These are phyloP conservation scores for Bombus ignitus DNA, from an alignment of 1,140 invertebrate species.

Conservation along the genomic window DNA sequence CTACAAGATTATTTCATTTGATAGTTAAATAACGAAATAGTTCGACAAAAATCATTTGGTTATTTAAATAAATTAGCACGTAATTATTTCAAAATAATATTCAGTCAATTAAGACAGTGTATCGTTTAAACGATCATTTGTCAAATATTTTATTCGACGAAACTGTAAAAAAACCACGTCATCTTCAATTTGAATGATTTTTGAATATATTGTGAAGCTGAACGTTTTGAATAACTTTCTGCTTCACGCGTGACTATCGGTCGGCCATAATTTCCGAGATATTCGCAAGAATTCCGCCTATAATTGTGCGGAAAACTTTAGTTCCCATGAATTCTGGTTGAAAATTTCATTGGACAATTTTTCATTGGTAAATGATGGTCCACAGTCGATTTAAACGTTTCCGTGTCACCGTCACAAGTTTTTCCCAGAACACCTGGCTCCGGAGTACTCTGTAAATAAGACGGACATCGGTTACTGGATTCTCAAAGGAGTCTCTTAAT, in stretches of 20 bases:
- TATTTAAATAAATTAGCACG: not conserved
- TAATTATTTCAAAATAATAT: not conserved
- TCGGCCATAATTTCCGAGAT: too few relatives aligned
- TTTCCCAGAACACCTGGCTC: not conserved
- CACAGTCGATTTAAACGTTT: not conserved
- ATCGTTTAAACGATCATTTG: not conserved
- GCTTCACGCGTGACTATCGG: too few relatives aligned
- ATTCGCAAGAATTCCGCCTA: too few relatives aligned
- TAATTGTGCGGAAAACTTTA: not conserved
- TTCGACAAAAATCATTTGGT: not conserved
- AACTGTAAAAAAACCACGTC: too few relatives aligned
- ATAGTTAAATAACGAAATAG: not conserved
- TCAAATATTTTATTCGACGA: too few relatives aligned
- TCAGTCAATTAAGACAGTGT: not conserved
- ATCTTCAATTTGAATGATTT: too few relatives aligned
- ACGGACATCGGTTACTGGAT: slow-evolving; percentile 20
- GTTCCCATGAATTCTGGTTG: not conserved
- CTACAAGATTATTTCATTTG: not conserved
- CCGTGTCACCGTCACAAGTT: not conserved
- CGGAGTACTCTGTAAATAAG: slow-evolving; percentile 31
- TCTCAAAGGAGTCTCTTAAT: slow-evolving; percentile 45
- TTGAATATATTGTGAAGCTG: too few relatives aligned
- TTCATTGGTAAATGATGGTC: not conserved
- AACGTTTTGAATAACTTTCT: too few relatives aligned
- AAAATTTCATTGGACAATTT: not conserved